These are phyloP conservation scores for Hystrix brachyura DNA, from an alignment of 2,113 vertebrate genomes.

Conservation along the genomic window DNA sequence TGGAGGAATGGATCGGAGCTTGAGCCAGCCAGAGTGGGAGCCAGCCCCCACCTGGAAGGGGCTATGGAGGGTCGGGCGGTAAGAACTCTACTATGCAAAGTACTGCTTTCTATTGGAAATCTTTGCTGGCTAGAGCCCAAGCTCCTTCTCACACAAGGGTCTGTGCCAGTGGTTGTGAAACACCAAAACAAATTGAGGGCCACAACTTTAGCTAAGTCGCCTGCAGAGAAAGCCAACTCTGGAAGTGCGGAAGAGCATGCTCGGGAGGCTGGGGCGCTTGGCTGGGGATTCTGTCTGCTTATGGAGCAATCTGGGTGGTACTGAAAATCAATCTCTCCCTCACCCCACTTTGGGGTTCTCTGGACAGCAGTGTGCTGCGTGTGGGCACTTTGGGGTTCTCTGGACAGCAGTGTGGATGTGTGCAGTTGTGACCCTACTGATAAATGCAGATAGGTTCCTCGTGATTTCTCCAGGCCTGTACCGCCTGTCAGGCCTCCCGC, in stretches of 20 bases:
- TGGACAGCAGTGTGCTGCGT: background rate
- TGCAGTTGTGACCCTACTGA: background rate
- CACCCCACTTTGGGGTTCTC: background rate
- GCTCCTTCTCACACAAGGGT: accelerated
- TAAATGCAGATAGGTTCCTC: background rate
- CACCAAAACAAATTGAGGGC: background rate
- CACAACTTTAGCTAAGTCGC: background rate
- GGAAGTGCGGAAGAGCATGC: background rate
- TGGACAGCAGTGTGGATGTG: background rate
- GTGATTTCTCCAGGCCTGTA: background rate
- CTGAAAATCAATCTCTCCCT: background rate
- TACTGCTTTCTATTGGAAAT: background rate
- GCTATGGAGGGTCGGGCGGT: too few relatives aligned
- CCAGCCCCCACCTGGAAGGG: accelerated
- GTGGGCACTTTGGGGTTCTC: background rate
- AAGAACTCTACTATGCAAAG: background rate
- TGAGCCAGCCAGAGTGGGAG: background rate
- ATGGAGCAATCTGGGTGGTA: background rate
- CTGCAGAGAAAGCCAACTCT: background rate
- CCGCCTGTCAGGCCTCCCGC: accelerated
- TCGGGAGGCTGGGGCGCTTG: too few relatives aligned
- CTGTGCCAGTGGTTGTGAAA: background rate
- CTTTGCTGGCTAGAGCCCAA: background rate
- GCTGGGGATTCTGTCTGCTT: background rate
- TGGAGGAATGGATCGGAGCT: background rate